phyloP scores from a whole-genome alignment of 2,888 invertebrate species.

The Synanthedon tipuliformis region DNA sequence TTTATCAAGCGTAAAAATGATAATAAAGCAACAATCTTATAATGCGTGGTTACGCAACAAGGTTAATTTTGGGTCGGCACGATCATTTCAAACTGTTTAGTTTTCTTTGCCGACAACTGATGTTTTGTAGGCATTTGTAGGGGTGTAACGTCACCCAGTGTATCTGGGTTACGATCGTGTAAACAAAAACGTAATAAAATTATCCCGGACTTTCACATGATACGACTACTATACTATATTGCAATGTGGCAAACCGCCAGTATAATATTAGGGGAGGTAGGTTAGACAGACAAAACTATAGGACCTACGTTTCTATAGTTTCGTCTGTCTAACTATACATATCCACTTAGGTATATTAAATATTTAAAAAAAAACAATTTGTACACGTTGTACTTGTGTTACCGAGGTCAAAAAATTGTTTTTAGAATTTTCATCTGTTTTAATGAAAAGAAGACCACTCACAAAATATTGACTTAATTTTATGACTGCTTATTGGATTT shows the following conservation, averaged over 20 bases:
- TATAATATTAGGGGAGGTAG: background rate
- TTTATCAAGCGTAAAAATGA: background rate
- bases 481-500: background rate
- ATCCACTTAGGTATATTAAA: too few species aligned
- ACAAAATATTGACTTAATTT: too few species aligned
- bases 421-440: too few species aligned
- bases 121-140: slow-evolving; percentile 13
- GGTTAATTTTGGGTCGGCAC: slow-evolving; percentile 15
- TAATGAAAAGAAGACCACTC: too few species aligned
- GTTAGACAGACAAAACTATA: too few species aligned
- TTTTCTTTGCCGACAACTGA: slow-evolving; percentile 5
- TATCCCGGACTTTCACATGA: slow-evolving; percentile 34
- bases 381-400: too few species aligned
- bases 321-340: too few species aligned
- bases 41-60: background rate
- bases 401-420: too few species aligned
- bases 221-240: slow-evolving; percentile 9
- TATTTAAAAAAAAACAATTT: too few species aligned
- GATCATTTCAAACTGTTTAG: background rate
- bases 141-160: slow-evolving; percentile 17
- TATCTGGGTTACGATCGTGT: slow-evolving; percentile 40
- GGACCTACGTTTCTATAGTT: too few species aligned
- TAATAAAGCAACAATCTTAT: background rate
- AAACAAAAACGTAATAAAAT: slow-evolving; percentile 44
- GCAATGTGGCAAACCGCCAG: slow-evolving; percentile 23